A percentile compares a stretch with the other conserved stretches of the same genome.
phyloP scores from a whole-genome alignment of 2,797 vertebrate species.

The Poeciliopsis turneri region DNA sequence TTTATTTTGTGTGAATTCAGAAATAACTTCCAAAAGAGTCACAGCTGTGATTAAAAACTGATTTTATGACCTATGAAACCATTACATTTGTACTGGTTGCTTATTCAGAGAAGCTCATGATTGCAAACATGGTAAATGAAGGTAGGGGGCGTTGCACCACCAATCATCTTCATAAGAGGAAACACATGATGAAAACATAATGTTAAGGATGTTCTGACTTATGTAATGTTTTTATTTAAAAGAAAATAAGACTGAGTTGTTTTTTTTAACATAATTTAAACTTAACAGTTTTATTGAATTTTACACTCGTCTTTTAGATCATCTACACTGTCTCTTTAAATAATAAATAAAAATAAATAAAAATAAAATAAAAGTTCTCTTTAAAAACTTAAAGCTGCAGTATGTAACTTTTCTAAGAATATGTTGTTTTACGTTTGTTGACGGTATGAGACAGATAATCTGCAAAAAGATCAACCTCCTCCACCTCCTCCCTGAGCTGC shows the following conservation, averaged over 20 bases:
- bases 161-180: neutral
- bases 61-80: neutral
- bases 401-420: too few species aligned
- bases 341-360: too few species aligned
- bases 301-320: neutral
- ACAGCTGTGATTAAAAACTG: too few species aligned
- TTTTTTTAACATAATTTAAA: neutral
- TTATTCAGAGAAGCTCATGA: neutral
- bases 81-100: neutral
- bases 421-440: too few species aligned
- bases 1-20: neutral
- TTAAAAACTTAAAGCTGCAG: too few species aligned
- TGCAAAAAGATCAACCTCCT: too few species aligned
- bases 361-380: too few species aligned
- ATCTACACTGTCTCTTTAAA: neutral
- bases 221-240: neutral
- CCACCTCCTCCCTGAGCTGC: too few species aligned
- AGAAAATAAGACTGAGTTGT: too few species aligned
- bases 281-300: neutral
- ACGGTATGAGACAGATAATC: too few species aligned
- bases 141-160: neutral
- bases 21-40: neutral
- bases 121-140: neutral
- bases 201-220: neutral
- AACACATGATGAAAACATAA: neutral